These are phyloP conservation scores for Tonatia bakeri DNA, from an alignment of 2,113 vertebrate genomes.

Conservation along the genomic window DNA sequence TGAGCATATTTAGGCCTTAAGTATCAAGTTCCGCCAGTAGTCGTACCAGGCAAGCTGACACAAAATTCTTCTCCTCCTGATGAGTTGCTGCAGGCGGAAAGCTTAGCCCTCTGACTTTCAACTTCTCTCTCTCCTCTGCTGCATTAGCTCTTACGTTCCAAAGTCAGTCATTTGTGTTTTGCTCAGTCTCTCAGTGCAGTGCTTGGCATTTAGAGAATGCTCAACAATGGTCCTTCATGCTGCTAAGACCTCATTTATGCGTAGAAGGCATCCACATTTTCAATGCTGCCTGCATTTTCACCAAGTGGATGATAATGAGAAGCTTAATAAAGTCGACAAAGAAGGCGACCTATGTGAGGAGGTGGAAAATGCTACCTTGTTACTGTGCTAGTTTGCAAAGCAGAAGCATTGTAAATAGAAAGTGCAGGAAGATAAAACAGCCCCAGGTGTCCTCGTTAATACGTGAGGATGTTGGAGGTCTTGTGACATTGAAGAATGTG, in stretches of 20 bases:
- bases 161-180: neutral
- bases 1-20: neutral
- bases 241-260: neutral
- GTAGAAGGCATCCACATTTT: neutral
- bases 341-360: neutral
- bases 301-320: neutral
- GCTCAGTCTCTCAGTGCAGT: neutral
- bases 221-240: neutral
- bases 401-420: neutral
- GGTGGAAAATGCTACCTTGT: neutral
- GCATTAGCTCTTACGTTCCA: neutral
- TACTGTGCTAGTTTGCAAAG: neutral
- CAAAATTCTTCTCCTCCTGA: neutral
- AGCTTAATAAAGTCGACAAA: neutral
- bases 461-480: neutral
- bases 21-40: neutral
- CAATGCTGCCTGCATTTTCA: neutral
- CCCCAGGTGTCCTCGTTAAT: accelerated
- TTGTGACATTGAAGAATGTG: neutral
- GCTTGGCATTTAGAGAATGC: neutral
- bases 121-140: neutral
- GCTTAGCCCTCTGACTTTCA: neutral
- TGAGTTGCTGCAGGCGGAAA: neutral
- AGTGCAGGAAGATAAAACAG: neutral
- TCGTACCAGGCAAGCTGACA: neutral